A percentile compares a stretch with the other conserved stretches of the same genome.
Conservation (phyloP, 2,888 invertebrate species). For the Leucophenga montana region DNA sequence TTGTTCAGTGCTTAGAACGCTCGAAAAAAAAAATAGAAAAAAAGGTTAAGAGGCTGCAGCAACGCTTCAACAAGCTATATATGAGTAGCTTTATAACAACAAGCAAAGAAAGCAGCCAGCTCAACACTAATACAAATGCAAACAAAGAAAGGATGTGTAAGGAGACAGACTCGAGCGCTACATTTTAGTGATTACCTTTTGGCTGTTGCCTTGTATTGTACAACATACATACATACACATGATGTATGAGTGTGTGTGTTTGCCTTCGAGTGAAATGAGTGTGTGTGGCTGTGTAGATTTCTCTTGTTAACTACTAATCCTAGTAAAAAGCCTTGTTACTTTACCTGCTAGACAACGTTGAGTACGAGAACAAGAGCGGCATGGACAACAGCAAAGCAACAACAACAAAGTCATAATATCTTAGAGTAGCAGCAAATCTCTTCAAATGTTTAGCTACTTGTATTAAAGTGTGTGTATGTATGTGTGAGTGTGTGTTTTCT, state of each 20-base stretch:
- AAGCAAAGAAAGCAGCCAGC: constrained; percentile 5
- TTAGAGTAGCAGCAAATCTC: constrained; percentile 58
- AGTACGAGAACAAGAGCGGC: constrained; percentile 10
- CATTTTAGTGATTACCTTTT: constrained; percentile 67
- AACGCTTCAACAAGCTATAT: constrained; percentile 33
- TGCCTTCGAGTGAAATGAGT: constrained; percentile 3
- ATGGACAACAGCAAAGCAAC: constrained; percentile 38
- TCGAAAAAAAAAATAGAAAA: constrained; percentile 31
- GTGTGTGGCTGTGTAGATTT: background rate
- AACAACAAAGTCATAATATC: constrained; percentile 56
- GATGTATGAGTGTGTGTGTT: background rate
- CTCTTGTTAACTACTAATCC: constrained; percentile 68
- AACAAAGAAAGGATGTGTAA: constrained; percentile 47
- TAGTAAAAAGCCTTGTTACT: constrained; percentile 64
- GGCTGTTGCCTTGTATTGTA: constrained; percentile 43
- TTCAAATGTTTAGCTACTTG: constrained; percentile 55
- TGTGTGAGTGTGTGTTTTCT: constrained; percentile 27
- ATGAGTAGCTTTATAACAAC: constrained; percentile 8
- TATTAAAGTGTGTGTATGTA: constrained; percentile 29
- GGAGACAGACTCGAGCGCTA: constrained; percentile 58
- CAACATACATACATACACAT: too few relatives aligned
- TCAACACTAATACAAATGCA: constrained; percentile 43
- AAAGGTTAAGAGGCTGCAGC: constrained; percentile 57
- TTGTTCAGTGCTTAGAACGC: background rate
- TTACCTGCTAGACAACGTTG: constrained; percentile 26